phyloP scores from a whole-genome alignment of 2,797 vertebrate genomes.

The Apodemus agrarius region DNA sequence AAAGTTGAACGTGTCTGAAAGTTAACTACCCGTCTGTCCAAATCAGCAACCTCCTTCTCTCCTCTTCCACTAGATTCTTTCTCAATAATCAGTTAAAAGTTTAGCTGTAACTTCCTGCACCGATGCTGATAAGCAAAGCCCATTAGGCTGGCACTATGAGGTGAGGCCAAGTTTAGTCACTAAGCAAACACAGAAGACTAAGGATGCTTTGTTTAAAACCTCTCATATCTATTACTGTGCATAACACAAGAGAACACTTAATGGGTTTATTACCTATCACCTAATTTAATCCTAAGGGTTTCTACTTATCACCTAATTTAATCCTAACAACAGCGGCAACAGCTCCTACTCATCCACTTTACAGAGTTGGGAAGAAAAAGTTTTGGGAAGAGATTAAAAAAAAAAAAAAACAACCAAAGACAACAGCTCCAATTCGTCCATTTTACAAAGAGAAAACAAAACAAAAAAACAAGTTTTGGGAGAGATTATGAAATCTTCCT shows the following conservation, averaged over 20 bases:
- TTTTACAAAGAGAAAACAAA: background rate
- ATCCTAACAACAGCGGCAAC: background rate
- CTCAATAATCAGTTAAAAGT: slow-evolving; percentile 57
- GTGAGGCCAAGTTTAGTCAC: slow-evolving; percentile 34
- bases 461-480: background rate
- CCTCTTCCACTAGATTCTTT: background rate
- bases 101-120: slow-evolving; percentile 52
- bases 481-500: background rate
- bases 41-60: background rate
- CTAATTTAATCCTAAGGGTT: background rate
- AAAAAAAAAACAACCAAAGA: background rate
- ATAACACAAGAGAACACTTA: background rate
- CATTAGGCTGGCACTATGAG: background rate
- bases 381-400: background rate
- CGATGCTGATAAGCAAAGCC: slow-evolving; percentile 33
- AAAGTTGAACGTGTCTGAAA: background rate
- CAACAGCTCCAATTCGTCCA: background rate
- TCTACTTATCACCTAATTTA: background rate
- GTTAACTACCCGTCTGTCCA: background rate
- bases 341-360: background rate
- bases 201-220: background rate
- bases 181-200: slow-evolving; percentile 36
- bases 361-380: background rate
- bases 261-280: background rate
- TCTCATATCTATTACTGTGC: background rate